A percentile compares a stretch with the other conserved stretches of the same genome.
Conservation (phyloP, 2,113 vertebrate species). For the Sterna hirundo region DNA sequence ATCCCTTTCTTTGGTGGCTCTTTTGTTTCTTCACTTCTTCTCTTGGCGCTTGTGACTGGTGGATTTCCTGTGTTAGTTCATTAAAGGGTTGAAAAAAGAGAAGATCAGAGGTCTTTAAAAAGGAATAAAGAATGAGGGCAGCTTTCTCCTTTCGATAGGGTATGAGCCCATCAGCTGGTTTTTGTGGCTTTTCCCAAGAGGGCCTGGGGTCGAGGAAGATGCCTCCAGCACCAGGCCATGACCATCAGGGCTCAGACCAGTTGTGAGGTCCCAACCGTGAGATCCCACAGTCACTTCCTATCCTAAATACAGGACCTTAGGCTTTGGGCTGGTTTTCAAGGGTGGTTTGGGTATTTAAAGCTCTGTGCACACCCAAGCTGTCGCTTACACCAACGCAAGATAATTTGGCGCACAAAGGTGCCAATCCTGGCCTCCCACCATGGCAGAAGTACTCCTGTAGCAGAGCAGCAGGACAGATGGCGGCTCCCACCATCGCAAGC, state of each 20-base stretch:
- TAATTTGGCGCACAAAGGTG: too few species aligned
- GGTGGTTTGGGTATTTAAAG: neutral
- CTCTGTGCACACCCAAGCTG: neutral
- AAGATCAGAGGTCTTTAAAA: neutral
- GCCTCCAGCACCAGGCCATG: neutral
- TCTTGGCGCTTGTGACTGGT: neutral
- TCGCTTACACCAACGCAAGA: rapidly evolving
- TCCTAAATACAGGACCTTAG: neutral
- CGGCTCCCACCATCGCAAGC: neutral
- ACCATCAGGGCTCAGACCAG: neutral
- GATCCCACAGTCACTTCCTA: neutral
- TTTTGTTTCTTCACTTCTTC: neutral
- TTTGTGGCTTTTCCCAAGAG: neutral
- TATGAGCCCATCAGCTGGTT: neutral
- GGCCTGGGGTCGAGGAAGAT: neutral
- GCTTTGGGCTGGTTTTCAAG: neutral
- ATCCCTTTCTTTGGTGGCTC: neutral
- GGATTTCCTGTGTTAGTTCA: neutral
- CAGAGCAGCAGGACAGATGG: neutral
- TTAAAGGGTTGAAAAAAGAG: neutral
- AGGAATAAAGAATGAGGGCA: neutral
- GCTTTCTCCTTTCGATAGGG: neutral
- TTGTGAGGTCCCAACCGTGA: neutral
- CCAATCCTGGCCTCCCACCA: neutral
- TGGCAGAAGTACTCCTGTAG: neutral